Percentiles rank a stretch among this genome's conserved stretches.
Conservation (phyloP, 2,888 invertebrate species). For the Cylloceria caligata region DNA sequence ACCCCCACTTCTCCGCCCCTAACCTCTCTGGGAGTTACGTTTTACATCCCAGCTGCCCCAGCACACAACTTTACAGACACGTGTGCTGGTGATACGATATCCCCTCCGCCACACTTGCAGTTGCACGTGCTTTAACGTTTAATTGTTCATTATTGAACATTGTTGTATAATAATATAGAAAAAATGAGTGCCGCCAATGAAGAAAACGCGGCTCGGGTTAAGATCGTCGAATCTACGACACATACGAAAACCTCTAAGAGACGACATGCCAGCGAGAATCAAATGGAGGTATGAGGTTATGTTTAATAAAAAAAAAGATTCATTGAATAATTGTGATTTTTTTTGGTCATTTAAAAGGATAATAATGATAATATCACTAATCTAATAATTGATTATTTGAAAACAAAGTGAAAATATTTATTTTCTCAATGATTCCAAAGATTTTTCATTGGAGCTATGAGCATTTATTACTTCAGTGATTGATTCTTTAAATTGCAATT, state of each 20-base stretch:
- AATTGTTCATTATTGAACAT: background rate
- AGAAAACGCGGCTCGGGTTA: background rate
- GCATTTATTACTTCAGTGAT: no score
- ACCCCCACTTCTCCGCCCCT: no score
- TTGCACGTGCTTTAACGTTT: constrained; percentile 10
- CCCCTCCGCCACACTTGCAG: background rate
- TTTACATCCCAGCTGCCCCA: no score
- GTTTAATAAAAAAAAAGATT: no score
- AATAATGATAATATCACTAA: background rate
- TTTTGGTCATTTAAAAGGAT: background rate
- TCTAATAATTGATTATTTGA: background rate
- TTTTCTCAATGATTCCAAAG: no score
- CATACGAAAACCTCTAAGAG: constrained; percentile 68
- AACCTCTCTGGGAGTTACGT: no score
- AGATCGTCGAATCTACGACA: background rate
- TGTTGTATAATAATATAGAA: background rate
- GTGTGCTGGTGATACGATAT: no score
- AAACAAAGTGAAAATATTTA: background rate
- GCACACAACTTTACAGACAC: no score
- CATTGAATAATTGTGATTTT: no score
- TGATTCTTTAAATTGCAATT: no score
- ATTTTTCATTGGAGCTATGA: no score
- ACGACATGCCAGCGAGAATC: constrained; percentile 70
- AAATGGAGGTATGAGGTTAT: constrained; percentile 74
- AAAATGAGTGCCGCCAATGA: constrained; percentile 27